Percentiles rank a stretch among this genome's conserved stretches.
Conservation (phyloP, 2,888 invertebrate species). For the Pollenia labialis region DNA sequence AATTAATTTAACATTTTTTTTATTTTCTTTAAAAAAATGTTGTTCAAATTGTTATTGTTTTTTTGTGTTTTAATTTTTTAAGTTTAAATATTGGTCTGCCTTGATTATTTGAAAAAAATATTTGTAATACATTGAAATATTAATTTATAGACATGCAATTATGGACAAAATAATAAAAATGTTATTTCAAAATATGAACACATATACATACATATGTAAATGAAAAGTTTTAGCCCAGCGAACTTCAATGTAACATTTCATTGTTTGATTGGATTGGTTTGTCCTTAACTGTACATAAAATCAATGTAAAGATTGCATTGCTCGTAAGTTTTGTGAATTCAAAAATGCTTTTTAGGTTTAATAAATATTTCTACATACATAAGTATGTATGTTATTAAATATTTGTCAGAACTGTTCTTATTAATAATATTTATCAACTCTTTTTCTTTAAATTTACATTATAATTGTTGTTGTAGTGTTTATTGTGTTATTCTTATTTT, state of each 20-base stretch:
- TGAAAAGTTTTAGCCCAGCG: no score
- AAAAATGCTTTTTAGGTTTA: no score
- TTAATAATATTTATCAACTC: no score
- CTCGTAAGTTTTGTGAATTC: no score
- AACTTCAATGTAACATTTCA: neutral
- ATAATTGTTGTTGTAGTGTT: no score
- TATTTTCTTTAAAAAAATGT: constrained; percentile 1
- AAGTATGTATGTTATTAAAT: no score
- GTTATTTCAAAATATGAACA: no score
- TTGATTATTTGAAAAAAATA: constrained; percentile 21
- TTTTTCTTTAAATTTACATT: no score
- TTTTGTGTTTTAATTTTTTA: constrained; percentile 33
- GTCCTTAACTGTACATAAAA: constrained; percentile 30
- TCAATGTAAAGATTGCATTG: constrained; percentile 4
- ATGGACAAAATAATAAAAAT: neutral
- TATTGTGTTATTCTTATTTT: neutral
- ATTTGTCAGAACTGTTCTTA: no score
- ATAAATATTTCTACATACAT: no score
- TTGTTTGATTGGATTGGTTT: neutral
- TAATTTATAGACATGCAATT: neutral
- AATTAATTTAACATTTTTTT: neutral
- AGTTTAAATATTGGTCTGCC: constrained; percentile 56
- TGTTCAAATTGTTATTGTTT: constrained; percentile 7
- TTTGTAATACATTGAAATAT: neutral
- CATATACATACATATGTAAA: no score